Evolutionary conservation across 1,140 invertebrate species (phyloP).

Genomic region (Conus betulinus): DNA sequence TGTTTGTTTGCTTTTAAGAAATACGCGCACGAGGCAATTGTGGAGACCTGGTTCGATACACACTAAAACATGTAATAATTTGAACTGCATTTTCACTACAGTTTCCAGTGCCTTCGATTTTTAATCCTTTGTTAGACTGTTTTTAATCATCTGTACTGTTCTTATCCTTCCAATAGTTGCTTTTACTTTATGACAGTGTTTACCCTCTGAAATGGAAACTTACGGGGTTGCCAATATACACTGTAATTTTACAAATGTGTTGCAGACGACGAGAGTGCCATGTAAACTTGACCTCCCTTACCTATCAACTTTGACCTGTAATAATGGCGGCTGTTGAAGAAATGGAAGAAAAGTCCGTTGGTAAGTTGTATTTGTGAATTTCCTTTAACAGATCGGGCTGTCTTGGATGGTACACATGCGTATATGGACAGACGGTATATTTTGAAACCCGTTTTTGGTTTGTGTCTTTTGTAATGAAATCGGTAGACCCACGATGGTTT

Average conservation of each 20-base stretch:
- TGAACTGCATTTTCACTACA: too few species aligned
- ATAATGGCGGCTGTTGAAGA: background rate
- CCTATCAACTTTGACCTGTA: background rate
- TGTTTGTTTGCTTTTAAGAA: too few species aligned
- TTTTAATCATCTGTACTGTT: too few species aligned
- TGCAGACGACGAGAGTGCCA: background rate
- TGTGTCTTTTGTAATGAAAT: too few species aligned
- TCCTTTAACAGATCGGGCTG: background rate
- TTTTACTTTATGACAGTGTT: too few species aligned
- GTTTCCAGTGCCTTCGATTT: too few species aligned
- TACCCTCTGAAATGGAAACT: too few species aligned
- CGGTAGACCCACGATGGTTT: background rate
- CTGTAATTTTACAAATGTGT: background rate
- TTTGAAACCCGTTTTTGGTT: background rate
- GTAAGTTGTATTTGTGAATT: background rate
- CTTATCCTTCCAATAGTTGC: too few species aligned
- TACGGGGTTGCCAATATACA: background rate
- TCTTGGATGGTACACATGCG: background rate
- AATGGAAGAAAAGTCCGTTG: background rate
- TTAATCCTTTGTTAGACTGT: too few species aligned
- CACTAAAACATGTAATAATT: too few species aligned
- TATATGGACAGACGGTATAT: background rate
- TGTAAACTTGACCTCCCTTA: background rate
- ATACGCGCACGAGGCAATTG: too few species aligned
- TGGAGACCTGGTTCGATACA: too few species aligned